Base-by-base conservation (phyloP, 2,888 invertebrate species). In the Nebria salina region DNA sequence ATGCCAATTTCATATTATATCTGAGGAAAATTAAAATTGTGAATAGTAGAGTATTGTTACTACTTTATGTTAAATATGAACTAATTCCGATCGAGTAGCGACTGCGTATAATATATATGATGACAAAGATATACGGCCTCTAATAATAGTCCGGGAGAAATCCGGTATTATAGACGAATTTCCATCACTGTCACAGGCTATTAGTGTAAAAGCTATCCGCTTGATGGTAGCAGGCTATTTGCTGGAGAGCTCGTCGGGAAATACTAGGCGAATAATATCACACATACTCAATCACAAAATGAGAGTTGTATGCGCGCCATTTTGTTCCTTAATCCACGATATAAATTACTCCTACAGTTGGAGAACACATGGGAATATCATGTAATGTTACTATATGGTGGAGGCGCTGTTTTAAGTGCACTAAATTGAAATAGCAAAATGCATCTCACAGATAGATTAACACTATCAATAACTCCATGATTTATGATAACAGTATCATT, bases 121-220 rank as follows among this genome's bases (percentile, higher is more conserved):
- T 54, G 54, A 54, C 54, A 54, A 54, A 13, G 54, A 54, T 13
- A 13, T 54, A 54, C 13, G 54, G 54, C 54, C 54, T 8, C 11
- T 54, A 54, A 54, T 54, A 54, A 54, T 13, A 54, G 54, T 54
- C 54, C 11, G 54, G 11, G 54, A 54, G 54, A 54, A 54, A 54
- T 70, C 70, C 34, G 13, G 70, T 70, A 34, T 70, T 70, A 70
- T 70, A 70, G 70, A 70, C 70, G 54, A 70, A 70, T 70, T 70
- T 70, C 70, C 70, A 70, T 70, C 70, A 70, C 70, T 70, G 70
- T 70, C 70, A 70, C 20, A 20, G 70, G 20, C 70, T 70, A 70
- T 70, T 70, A 70, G 70, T 34, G 70, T 54, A 54, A 54, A 54
- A 54, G 54, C 54, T 54, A 54, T 54, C 54, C 54, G 54, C 54